These are phyloP conservation scores for Rhimphoctona megacephalus DNA, from an alignment of 2,888 invertebrate species.

Conservation along the genomic window DNA sequence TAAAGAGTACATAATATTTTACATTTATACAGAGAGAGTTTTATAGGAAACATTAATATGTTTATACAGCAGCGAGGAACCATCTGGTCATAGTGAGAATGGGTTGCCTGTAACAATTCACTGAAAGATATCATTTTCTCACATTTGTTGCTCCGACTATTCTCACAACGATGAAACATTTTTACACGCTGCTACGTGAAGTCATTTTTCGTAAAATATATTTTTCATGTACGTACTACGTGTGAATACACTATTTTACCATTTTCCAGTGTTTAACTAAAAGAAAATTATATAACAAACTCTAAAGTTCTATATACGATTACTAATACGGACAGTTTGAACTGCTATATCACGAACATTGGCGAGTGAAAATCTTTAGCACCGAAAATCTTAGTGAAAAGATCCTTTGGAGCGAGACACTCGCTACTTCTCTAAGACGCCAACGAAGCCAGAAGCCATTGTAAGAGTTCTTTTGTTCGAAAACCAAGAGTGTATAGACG, in stretches of 20 bases:
- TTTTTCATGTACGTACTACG: background rate
- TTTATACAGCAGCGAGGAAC: background rate
- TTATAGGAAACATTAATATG: background rate
- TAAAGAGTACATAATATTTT: background rate
- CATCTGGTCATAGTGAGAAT: background rate
- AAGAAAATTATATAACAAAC: background rate
- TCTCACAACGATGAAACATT: background rate
- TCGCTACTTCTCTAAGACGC: conserved; percentile 25
- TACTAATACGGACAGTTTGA: conserved; percentile 6
- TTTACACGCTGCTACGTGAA: background rate
- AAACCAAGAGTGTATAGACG: conserved; percentile 43
- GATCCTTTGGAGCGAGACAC: conserved; percentile 1
- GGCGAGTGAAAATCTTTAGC: conserved; percentile 47
- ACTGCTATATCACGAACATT: background rate
- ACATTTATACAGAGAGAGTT: background rate
- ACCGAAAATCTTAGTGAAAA: conserved; percentile 37
- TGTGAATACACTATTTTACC: background rate
- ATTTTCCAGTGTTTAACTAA: conserved; percentile 6
- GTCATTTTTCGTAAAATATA: background rate
- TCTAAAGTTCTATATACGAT: background rate
- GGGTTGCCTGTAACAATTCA: background rate
- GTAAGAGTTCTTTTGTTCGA: conserved; percentile 58
- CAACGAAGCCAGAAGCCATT: conserved; percentile 37
- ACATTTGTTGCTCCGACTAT: background rate
- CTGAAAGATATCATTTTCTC: background rate